These are phyloP conservation scores for Strigops habroptila DNA, from an alignment of 2,113 vertebrate genomes.

Conservation along the genomic window DNA sequence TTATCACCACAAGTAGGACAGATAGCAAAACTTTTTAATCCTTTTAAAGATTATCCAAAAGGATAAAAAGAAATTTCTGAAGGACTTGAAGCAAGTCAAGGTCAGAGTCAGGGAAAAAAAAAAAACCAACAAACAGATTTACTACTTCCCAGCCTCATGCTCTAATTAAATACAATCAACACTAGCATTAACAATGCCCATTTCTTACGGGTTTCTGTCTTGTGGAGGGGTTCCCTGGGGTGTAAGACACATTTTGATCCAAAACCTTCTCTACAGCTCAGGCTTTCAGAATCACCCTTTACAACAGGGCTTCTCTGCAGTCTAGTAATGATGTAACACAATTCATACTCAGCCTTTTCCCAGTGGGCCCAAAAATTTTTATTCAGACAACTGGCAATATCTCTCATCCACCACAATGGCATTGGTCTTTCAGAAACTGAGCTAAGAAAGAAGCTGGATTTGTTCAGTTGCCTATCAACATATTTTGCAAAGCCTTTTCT, in stretches of 20 bases:
- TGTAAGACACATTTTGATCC: background rate
- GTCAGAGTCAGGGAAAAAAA: background rate
- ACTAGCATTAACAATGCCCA: background rate
- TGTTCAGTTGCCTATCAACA: background rate
- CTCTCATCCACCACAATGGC: background rate
- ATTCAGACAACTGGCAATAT: background rate
- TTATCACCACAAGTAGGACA: background rate
- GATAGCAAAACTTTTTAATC: background rate
- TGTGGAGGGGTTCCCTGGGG: background rate
- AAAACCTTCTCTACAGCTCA: background rate
- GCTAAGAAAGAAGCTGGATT: background rate
- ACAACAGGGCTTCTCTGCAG: background rate
- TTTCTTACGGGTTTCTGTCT: background rate
- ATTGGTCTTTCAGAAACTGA: background rate
- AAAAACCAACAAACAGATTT: background rate
- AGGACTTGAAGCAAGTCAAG: background rate
- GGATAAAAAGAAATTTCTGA: background rate
- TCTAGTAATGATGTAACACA: background rate
- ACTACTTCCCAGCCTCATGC: background rate
- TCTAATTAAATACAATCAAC: conserved; percentile 51
- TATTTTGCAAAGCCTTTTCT: background rate
- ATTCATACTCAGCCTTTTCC: background rate
- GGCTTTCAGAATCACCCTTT: background rate
- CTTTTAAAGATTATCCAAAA: background rate
- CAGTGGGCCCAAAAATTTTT: background rate